Percentiles rank a stretch among this genome's conserved stretches.
Conservation (phyloP, 1,140 invertebrate species). For the Reticulitermes speratus region DNA sequence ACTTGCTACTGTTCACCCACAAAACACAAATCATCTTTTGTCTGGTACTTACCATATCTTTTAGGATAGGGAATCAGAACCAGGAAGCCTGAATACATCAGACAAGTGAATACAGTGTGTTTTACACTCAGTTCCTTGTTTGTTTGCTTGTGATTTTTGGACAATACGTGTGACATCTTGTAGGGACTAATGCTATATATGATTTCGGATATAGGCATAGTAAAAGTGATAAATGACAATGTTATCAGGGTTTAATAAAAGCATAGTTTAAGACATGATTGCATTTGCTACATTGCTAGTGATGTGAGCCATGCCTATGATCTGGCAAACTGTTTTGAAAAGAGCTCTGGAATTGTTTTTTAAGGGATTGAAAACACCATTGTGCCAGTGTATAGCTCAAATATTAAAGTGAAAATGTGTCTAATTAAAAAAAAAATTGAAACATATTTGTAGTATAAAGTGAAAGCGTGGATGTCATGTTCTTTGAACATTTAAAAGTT, state of each 20-base stretch:
- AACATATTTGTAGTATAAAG: background rate
- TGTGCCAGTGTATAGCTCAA: background rate
- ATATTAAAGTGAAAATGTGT: background rate
- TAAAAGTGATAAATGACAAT: background rate
- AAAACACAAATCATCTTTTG: too few species aligned
- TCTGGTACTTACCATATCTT: too few species aligned
- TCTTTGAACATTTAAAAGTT: background rate
- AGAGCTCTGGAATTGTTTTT: background rate
- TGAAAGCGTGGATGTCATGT: too few species aligned
- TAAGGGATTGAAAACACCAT: conserved; percentile 15
- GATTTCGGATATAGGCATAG: background rate
- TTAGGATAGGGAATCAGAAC: too few species aligned
- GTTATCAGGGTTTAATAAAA: background rate
- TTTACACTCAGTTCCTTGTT: background rate
- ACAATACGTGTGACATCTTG: background rate
- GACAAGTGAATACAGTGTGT: background rate
- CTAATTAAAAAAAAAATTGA: background rate
- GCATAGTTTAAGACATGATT: background rate
- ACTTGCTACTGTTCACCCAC: too few species aligned
- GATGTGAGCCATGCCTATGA: background rate
- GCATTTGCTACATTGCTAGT: background rate
- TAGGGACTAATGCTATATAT: background rate
- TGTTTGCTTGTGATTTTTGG: background rate
- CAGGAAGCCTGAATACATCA: background rate
- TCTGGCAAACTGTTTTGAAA: background rate